These are phyloP conservation scores for Troilus luridus DNA, from an alignment of 2,888 invertebrate genomes.

Conservation along the genomic window DNA sequence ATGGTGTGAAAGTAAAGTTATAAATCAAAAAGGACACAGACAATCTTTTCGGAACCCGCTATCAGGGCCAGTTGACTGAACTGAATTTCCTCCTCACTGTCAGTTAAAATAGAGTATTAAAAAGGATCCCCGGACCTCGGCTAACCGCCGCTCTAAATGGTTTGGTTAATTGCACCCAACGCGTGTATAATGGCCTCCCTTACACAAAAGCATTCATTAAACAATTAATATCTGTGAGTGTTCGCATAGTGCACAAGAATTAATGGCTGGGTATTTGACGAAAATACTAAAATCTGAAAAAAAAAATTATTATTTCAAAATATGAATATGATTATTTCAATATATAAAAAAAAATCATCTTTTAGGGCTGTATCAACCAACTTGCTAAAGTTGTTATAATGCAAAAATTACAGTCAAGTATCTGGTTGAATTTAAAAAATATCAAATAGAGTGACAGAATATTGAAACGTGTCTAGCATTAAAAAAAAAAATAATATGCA, in stretches of 20 bases:
- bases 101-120: not conserved
- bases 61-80: not conserved
- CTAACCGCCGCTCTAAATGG: not conserved
- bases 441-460: no score
- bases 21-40: not conserved
- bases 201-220: constrained; percentile 30
- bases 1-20: not conserved
- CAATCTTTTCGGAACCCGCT: not conserved
- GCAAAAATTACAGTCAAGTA: no score
- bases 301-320: not conserved
- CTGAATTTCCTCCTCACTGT: not conserved
- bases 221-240: not conserved
- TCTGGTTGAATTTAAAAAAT: no score
- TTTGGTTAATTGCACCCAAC: not conserved
- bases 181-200: not conserved
- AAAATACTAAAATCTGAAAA: not conserved
- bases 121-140: not conserved
- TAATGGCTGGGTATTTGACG: not conserved
- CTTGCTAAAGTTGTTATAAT: no score
- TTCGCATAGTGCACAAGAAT: not conserved
- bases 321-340: no score
- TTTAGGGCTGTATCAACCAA: no score
- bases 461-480: no score
- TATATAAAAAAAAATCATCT: no score
- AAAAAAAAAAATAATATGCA: no score